Conservation (phyloP, 1,140 invertebrate species). For the Hyles vespertilio region DNA sequence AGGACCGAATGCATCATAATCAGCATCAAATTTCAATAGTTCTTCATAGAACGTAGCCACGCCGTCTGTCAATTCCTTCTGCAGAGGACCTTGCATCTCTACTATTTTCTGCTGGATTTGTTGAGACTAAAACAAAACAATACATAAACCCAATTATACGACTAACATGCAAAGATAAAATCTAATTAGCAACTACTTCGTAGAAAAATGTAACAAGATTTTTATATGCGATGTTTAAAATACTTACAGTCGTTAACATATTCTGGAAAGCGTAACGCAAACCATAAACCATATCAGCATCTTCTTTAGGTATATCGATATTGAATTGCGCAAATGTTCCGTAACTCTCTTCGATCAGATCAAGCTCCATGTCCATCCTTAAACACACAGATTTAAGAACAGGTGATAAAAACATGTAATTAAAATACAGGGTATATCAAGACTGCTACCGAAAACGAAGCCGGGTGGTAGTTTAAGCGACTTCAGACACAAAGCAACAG, state of each 20-base stretch:
- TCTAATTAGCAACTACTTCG: not conserved
- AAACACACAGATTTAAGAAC: slow-evolving; percentile 28
- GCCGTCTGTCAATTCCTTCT: slow-evolving; percentile 82
- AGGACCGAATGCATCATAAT: slow-evolving; percentile 86
- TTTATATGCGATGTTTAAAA: slow-evolving; percentile 2
- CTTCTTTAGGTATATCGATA: slow-evolving; percentile 84
- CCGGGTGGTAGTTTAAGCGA: too few relatives aligned
- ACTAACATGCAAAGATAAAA: not conserved
- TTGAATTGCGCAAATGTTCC: slow-evolving; percentile 82
- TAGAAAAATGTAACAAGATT: not conserved
- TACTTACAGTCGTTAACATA: slow-evolving; percentile 81
- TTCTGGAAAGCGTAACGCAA: slow-evolving; percentile 86
- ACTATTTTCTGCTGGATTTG: slow-evolving; percentile 84
- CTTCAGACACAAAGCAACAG: too few relatives aligned
- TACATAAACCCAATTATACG: not conserved
- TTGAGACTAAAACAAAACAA: slow-evolving; percentile 75
- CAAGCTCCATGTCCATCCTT: slow-evolving; percentile 84
- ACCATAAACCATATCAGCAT: slow-evolving; percentile 86
- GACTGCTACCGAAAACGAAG: too few relatives aligned
- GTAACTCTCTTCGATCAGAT: slow-evolving; percentile 88
- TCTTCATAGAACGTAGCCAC: slow-evolving; percentile 82
- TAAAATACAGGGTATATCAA: too few relatives aligned
- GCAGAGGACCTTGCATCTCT: slow-evolving; percentile 85
- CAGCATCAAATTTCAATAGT: slow-evolving; percentile 82
- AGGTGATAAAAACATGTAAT: too few relatives aligned